Base-by-base conservation (phyloP, 2,797 vertebrate genomes). In the Scarus forsteni region DNA sequence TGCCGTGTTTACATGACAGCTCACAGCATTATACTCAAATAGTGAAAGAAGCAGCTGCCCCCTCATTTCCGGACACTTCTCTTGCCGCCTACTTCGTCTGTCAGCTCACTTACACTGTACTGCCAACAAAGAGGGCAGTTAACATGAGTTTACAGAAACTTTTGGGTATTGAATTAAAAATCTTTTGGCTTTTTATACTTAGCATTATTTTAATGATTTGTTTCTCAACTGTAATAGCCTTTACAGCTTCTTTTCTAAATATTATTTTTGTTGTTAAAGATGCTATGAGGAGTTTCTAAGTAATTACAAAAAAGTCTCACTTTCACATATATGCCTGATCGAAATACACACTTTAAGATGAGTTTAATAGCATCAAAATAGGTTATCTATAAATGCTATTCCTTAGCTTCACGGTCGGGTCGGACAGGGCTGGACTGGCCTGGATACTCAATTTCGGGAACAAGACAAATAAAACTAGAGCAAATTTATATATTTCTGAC, bases 1-100 rank as follows among this genome's bases (percentile, higher is more conserved):
- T 75, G 46, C n/a, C 54, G 4, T 54, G 49, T 35, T 53, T 43
- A 60, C 64, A 51, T 56, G 34, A 38, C 6, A 3, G 34, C 8
- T n/a, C n/a, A 51, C 16, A 55, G 27, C 16, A 61, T 38, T 58
- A 44, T 56, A 19, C 0, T 35, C 36, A 70, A 62, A 66, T 27
- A 51, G 19, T 13, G 10, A 66, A 0, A 70, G 39, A 53, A 66
- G 35, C 70, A 59, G 53, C 50, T 43, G 48, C 6, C 62, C 0
- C 2, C 34, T 42, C 49, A n/a, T 44, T 43, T 40, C 43, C 18
- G 39, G 16, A 48, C 45, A 38, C 35, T 9, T 46, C 16, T 38
- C n/a, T 35, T 39, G 6, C 38, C 12, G 3, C 16, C 40, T 49
- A 15, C 11, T 14, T 54, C 3, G 38, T 36, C 62, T 45, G 50